Base-by-base conservation (phyloP, 2,888 invertebrate genomes). In the Paralinhomoeus sp. region DNA sequence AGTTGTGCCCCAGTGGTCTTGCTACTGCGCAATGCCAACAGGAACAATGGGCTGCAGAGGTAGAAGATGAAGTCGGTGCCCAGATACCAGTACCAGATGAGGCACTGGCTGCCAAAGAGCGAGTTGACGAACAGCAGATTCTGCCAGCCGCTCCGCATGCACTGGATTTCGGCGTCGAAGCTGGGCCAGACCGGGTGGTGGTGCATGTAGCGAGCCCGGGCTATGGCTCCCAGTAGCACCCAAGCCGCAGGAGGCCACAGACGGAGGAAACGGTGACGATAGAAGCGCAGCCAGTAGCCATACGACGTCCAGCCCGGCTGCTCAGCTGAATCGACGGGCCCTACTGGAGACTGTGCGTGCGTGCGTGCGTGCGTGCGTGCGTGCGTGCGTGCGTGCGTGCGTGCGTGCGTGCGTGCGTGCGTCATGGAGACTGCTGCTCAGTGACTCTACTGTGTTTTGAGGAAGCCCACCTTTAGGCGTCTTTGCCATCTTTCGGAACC, bases 11-110 rank as follows among this genome's bases (percentile, higher is more conserved):
- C 40, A 7, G 2, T 2, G 18, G 23, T 21, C 3, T 2, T 23
- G 5, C 48, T 46, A 33, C 53, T 48, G 24, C 55, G 46, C 17
- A 59, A 50, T 1, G 53, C 40, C 22, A 59, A 17, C 3, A 59
- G 50, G 51, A 59, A 59, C 24, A 59, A 54, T 17, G 59, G 59
- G 2, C 58, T 56, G 24, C 60, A 38, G 17, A 59, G 46, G 47
- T 57, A 59, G 51, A 54, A 59, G 45, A 60, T 56, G 51, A 59
- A 59, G 45, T 59, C 59, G 2, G 59, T 60, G 37, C 59, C 60
- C 38, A 59, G 59, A 46, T 60, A 42, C 17, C 37, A 38, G 17
- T 3, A 24, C 37, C 24, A 35, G n/a, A 21, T 20, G 24, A 43
- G 17, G 22, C 27, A 37, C 15, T 31, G 5, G 37, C 37, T 27